phyloP scores from a whole-genome alignment of 2,797 vertebrate genomes.

The Smutsia gigantea region DNA sequence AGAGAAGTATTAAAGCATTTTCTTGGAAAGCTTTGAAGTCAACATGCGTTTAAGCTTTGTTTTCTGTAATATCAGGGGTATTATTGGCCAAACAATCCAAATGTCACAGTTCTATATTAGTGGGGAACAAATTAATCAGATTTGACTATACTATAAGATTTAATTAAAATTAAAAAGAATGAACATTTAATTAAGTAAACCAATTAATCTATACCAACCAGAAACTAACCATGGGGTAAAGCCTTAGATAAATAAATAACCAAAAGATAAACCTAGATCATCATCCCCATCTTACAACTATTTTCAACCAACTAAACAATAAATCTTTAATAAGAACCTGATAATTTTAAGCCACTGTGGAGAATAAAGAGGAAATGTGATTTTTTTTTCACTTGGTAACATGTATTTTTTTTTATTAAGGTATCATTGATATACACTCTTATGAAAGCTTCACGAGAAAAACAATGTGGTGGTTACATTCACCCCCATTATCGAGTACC shows the following conservation, averaged over 20 bases:
- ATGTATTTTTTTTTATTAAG: no score
- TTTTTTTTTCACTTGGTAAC: no score
- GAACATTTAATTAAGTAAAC: neutral
- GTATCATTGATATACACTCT: no score
- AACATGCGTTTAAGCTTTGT: conserved; percentile 27
- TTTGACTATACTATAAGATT: conserved; percentile 14
- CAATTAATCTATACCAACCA: neutral
- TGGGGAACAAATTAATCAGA: neutral
- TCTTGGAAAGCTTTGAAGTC: conserved; percentile 53
- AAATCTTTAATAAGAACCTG: neutral
- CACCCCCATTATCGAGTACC: no score
- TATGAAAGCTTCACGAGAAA: no score
- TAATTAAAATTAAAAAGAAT: conserved; percentile 6
- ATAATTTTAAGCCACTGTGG: neutral
- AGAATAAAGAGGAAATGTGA: neutral
- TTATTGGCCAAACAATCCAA: neutral
- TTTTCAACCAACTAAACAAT: conserved; percentile 42
- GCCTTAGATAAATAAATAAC: neutral
- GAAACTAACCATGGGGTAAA: conserved; percentile 34
- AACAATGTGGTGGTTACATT: no score
- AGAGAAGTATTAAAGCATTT: conserved; percentile 29
- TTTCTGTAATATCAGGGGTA: neutral
- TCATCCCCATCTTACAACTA: neutral
- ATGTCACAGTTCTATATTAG: neutral
- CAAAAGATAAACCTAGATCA: neutral